Evolutionary conservation across 2,888 invertebrate species (phyloP), one percentile per base, ranked within the genome.

Genomic region (Andrena minutula): DNA sequence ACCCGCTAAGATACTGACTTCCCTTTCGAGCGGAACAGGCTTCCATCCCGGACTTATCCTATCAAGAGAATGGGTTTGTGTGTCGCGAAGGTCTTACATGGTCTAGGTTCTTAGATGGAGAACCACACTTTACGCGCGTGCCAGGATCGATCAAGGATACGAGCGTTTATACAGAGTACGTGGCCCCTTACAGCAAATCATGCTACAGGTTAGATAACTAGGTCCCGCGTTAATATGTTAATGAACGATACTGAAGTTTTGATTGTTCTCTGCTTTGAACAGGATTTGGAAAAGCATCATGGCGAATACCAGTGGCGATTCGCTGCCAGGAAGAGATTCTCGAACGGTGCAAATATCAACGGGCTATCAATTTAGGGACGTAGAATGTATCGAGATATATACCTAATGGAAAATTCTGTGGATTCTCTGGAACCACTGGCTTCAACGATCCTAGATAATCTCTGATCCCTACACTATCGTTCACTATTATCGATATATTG

Each of bases 21-120:
- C 10, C 26, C 58, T 66, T 32, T 78, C 74, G n/a, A 85, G 73
- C 20, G 89, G 89, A 65, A 88, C 91, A 12, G 79, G 86, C 56
- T 88, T 89, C 78, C 83, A 90, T 81, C 35, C 69, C 26, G 30
- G 81, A 53, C 28, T 79, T 75, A 65, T 49, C 53, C 49, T 49
- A 20, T 47, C 47, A 32, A 63, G 56, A 16, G 64, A 35, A 76
- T 69, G 71, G 63, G 82, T 60, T 68, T 51, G 4, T 47, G n/a
- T 47, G n/a, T 72, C 35, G 2, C 26, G 49, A 66, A 28, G 12
- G 51, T 61, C 56, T 35, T 26, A 49, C 26, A 7, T 3, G 47
- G 23, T 1, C 60, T 20, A 4, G n/a, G 30, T 23, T 28, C 41
- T 41, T 41, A 47, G 5, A 35, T 41, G 58, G 60, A 28, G 69